phyloP scores from a whole-genome alignment of 2,888 invertebrate species.

The Yponomeuta sedellus region DNA sequence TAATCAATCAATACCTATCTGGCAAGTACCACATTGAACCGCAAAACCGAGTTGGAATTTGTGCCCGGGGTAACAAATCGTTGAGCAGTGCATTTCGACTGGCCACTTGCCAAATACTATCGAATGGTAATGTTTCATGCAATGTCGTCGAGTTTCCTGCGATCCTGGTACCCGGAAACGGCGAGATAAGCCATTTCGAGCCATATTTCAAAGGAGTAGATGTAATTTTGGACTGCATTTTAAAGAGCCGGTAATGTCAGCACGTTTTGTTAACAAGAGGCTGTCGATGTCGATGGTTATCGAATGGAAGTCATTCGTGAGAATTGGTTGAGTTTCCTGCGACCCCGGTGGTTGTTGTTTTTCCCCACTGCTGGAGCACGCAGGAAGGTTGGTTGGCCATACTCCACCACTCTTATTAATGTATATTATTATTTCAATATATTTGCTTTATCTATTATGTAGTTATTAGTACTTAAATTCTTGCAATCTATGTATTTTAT shows the following conservation, averaged over 20 bases:
- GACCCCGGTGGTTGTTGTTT: not conserved
- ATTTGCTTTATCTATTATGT: too few species aligned
- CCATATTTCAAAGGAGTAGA: not conserved
- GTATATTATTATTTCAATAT: too few species aligned
- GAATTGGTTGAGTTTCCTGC: not conserved
- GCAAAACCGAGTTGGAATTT: not conserved
- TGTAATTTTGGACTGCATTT: not conserved
- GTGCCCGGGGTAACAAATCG: not conserved
- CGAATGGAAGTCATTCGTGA: not conserved
- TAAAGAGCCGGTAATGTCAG: not conserved
- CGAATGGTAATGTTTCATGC: constrained; percentile 1
- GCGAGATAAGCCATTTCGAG: not conserved
- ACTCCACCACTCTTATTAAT: too few species aligned
- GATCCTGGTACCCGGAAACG: not conserved
- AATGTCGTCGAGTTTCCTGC: not conserved
- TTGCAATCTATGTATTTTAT: too few species aligned
- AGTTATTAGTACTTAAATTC: too few species aligned
- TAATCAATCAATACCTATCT: not conserved
- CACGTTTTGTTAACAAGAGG: not conserved
- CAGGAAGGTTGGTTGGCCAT: too few species aligned
- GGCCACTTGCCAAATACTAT: not conserved
- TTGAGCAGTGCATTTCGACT: not conserved
- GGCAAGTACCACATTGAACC: not conserved
- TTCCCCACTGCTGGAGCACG: too few species aligned
- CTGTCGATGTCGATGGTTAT: not conserved